A percentile compares a stretch with the other conserved stretches of the same genome.
Evolutionary conservation across 2,888 invertebrate genomes (phyloP).

Genomic region (Orchesellides sinensis): DNA sequence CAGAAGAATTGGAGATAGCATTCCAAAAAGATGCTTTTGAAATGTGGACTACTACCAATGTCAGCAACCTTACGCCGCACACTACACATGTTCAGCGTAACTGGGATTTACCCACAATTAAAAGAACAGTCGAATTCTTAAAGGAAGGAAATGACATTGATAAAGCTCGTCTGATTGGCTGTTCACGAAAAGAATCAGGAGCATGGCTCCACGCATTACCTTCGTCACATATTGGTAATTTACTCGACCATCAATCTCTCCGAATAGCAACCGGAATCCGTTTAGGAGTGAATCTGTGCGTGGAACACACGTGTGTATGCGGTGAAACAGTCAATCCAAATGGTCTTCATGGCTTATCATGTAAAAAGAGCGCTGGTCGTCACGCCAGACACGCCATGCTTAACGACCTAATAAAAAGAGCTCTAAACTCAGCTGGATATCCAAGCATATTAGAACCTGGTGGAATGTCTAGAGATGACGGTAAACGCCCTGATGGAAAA

Average conservation of each 20-base stretch:
- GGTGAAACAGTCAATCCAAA: neutral
- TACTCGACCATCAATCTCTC: conserved; percentile 15
- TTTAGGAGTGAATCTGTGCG: conserved; percentile 18
- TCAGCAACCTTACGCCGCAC: no score
- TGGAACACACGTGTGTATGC: conserved; percentile 20
- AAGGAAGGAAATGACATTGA: no score
- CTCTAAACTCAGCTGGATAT: neutral
- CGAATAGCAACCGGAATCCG: conserved; percentile 4
- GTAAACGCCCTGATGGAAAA: conserved; percentile 46
- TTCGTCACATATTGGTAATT: conserved; percentile 17
- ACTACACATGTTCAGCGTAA: neutral
- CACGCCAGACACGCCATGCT: neutral
- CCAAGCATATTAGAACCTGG: conserved; percentile 28
- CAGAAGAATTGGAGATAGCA: no score
- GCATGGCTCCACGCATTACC: conserved; percentile 37
- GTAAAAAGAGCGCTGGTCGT: conserved; percentile 19
- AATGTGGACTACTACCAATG: no score
- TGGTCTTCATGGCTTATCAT: conserved; percentile 23
- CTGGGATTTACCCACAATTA: neutral
- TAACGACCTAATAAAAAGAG: conserved; percentile 31
- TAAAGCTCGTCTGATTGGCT: neutral
- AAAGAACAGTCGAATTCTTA: no score
- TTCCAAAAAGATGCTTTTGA: no score
- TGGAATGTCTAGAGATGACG: neutral
- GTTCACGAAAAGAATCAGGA: neutral